Base-by-base conservation (phyloP, 2,797 vertebrate species). In the Urocyon cinereoargenteus region DNA sequence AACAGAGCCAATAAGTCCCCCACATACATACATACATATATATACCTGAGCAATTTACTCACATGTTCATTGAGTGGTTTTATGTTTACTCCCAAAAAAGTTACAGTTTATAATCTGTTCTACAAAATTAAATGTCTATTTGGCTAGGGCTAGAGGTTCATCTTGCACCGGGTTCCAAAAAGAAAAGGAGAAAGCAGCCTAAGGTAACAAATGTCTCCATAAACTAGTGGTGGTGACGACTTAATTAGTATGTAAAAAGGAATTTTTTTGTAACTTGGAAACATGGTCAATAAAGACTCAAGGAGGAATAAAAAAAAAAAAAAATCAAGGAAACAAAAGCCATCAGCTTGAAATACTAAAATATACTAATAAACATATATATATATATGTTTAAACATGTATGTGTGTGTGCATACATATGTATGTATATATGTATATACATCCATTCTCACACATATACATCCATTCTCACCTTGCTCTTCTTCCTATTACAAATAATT, bases 111-210 rank as follows among this genome's bases (percentile, higher is more conserved):
- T 40, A 93, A 94, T 61, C n/a, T 82, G 49, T 72, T 86, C 66
- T 82, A 90, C 94, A 91, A 97, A 94, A 93, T 61, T 36, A 94
- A 92, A 68, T 26, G 15, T 75, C 26, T 96, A 61, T 83, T 90
- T 96, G 75, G 36, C n/a, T 86, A 28, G 15, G 10, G 45, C 73
- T 70, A 21, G 59, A 24, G 68, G 31, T 92, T 96, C 75, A 84
- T 36, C 21, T 85, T 73, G 51, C 28, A 77, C 19, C 36, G 66
- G 45, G 11, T 70, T 86, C 49, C 68, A 91, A 79, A 82, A 34
- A 95, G 7, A 96, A 62, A 19, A 72, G 11, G 13, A 66, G 7
- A 15, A 70, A 90, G 91, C 45, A 90, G 59, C 19, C 26, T 77
- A 4, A 95, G 13, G 36, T 61, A 96, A 96, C n/a, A 91, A 88